Evolutionary conservation across 2,113 vertebrate genomes (phyloP).

Genomic region (Dromiciops gliroides): DNA sequence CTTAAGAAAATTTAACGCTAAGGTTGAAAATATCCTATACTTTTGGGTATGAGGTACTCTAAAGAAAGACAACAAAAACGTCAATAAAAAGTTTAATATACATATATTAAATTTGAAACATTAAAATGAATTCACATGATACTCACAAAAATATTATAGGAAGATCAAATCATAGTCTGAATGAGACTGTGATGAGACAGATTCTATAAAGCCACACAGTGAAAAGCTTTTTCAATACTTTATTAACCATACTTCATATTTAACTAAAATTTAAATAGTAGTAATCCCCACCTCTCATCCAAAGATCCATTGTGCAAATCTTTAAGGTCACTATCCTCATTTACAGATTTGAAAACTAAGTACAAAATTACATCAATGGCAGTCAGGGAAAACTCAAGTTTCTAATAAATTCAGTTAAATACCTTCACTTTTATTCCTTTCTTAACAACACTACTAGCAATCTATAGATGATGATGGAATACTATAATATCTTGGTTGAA

Average conservation of each 20-base stretch:
- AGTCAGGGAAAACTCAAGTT: background rate
- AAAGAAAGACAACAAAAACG: background rate
- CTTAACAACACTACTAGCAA: background rate
- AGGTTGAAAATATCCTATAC: background rate
- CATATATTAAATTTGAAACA: background rate
- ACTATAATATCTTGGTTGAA: rapidly evolving
- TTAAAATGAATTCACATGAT: background rate
- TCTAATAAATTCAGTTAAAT: background rate
- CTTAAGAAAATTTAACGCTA: background rate
- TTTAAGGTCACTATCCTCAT: background rate
- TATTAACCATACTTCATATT: background rate
- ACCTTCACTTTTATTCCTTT: background rate
- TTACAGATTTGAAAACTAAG: background rate
- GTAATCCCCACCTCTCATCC: background rate
- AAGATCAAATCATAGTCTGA: background rate
- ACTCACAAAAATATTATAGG: background rate
- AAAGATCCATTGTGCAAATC: background rate
- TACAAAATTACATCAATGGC: background rate
- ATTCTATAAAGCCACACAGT: background rate
- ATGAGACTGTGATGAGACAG: background rate
- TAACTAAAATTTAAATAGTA: constrained; percentile 4
- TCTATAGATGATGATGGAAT: background rate
- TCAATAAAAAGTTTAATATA: background rate
- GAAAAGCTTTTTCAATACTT: constrained; percentile 46
- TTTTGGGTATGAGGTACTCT: background rate